These are phyloP conservation scores for Sander lucioperca DNA, from an alignment of 2,113 vertebrate genomes.

Conservation along the genomic window DNA sequence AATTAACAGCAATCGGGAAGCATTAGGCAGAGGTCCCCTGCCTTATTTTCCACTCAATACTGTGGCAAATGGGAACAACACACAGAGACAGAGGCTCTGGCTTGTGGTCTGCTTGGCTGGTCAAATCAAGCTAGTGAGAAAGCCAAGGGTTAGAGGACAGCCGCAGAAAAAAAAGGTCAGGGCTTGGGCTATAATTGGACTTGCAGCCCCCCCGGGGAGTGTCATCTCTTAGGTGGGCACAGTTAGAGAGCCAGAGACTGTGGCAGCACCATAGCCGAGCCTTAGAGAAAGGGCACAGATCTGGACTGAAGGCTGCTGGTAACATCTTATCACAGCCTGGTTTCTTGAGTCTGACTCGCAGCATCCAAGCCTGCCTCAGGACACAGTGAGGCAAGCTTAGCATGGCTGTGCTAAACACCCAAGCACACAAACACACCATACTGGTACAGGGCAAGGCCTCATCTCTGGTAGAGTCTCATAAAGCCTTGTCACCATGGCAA, in stretches of 20 bases:
- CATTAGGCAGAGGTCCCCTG: constrained; percentile 72
- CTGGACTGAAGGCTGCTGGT: constrained; percentile 58
- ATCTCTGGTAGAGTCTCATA: constrained; percentile 69
- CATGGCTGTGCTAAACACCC: constrained; percentile 28
- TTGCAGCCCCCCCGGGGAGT: constrained; percentile 43
- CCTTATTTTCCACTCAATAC: constrained; percentile 71
- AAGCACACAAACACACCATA: constrained; percentile 40
- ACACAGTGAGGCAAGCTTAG: constrained; percentile 50
- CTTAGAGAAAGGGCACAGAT: constrained; percentile 61
- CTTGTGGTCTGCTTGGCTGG: constrained; percentile 50
- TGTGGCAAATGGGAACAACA: constrained; percentile 63
- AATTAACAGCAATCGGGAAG: constrained; percentile 80
- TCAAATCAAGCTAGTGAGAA: constrained; percentile 43
- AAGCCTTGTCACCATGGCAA: constrained; percentile 81
- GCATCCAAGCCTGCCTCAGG: constrained; percentile 58
- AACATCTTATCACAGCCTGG: constrained; percentile 65
- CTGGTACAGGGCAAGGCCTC: constrained; percentile 73
- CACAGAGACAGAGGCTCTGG: constrained; percentile 40
- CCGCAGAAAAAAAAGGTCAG: constrained; percentile 38
- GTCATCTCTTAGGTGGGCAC: constrained; percentile 26
- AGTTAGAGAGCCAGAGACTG: constrained; percentile 17
- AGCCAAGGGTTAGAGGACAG: constrained; percentile 15
- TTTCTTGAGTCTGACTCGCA: constrained; percentile 52
- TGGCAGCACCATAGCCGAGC: constrained; percentile 5
- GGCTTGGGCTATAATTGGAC: constrained; percentile 56